Conservation (phyloP, 1,140 invertebrate genomes). For the Diachasmimorpha longicaudata region DNA sequence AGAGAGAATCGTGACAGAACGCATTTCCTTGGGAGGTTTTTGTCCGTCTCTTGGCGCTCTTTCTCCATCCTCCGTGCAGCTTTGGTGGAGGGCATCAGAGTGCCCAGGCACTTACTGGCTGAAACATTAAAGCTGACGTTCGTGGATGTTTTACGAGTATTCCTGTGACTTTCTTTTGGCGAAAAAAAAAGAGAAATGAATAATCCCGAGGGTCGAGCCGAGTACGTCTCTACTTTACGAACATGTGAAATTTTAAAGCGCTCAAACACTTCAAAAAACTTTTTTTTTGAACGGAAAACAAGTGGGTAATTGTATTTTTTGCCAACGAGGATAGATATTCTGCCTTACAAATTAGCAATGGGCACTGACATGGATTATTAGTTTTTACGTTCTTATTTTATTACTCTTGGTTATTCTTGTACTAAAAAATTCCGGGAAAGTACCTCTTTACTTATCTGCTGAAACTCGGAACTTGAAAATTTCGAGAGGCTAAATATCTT, state of each 20-base stretch:
- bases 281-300: background rate
- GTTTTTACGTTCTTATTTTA: no score
- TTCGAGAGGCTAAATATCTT: no score
- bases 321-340: background rate
- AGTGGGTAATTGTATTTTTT: background rate
- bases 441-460: no score
- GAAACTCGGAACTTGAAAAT: no score
- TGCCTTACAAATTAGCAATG: no score
- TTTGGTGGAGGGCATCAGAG: slow-evolving; percentile 2
- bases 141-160: slow-evolving; percentile 16
- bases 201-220: background rate
- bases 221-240: slow-evolving; percentile 1
- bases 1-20: background rate
- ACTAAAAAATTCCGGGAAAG: no score
- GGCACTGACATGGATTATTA: no score
- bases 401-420: no score
- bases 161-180: background rate
- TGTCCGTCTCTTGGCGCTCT: background rate
- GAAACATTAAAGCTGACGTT: slow-evolving; percentile 29
- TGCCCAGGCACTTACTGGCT: slow-evolving; percentile 23
- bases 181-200: background rate
- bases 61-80: background rate
- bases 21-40: background rate
- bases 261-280: background rate
- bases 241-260: background rate